phyloP scores from a whole-genome alignment of 2,113 vertebrate species.

The Bubalus kerabau region DNA sequence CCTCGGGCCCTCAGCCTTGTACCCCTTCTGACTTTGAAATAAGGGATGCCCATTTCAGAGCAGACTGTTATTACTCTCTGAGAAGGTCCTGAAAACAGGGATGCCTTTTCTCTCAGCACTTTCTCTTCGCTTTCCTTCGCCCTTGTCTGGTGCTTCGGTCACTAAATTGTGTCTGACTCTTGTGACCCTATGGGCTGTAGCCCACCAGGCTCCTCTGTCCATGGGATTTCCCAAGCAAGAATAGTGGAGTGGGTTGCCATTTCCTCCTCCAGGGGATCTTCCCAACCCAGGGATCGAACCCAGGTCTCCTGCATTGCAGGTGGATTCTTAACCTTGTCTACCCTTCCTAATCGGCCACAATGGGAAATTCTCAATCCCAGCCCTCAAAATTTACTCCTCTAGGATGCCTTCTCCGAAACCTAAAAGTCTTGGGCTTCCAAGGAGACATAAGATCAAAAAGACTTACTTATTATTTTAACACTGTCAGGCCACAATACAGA shows the following conservation, averaged over 20 bases:
- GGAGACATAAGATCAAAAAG: not conserved
- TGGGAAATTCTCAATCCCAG: not conserved
- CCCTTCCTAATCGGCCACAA: not conserved
- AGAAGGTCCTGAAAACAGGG: not conserved
- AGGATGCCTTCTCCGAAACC: not conserved
- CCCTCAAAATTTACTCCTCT: not conserved
- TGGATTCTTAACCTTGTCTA: not conserved
- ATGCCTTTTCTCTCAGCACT: not conserved
- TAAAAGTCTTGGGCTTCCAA: not conserved
- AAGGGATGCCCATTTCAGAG: not conserved
- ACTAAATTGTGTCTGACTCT: not conserved
- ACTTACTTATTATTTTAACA: not conserved
- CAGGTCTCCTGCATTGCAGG: not conserved
- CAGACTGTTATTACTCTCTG: not conserved
- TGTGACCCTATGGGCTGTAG: not conserved
- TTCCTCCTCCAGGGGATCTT: not conserved
- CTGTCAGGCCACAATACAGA: not conserved
- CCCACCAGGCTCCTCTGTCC: not conserved
- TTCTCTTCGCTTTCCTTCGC: not conserved
- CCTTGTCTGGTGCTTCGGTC: not conserved
- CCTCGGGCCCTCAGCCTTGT: rapidly evolving
- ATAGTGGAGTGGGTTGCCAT: not conserved
- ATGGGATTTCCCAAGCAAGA: not conserved
- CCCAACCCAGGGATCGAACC: not conserved
- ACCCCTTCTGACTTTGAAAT: not conserved